These are phyloP conservation scores for Schizotus pectinicornis DNA, from an alignment of 2,888 invertebrate genomes.

Conservation along the genomic window DNA sequence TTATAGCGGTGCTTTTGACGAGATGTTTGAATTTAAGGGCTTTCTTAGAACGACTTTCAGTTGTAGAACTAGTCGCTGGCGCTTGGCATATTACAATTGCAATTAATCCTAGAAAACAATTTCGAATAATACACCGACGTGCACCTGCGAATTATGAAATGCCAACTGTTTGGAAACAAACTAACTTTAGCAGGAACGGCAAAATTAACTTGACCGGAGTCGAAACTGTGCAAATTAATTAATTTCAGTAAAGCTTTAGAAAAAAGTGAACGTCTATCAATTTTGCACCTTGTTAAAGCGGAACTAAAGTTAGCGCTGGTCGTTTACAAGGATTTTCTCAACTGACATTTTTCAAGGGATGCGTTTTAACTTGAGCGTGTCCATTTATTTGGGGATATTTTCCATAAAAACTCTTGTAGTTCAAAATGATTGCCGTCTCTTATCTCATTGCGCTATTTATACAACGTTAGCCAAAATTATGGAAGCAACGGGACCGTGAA, in stretches of 20 bases:
- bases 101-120: constrained; percentile 12
- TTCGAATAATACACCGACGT: constrained; percentile 5
- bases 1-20: background rate
- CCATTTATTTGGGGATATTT: constrained; percentile 23
- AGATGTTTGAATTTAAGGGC: constrained; percentile 10
- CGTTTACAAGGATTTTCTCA: background rate
- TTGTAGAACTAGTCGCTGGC: constrained; percentile 13
- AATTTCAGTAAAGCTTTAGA: too few relatives aligned
- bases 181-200: too few relatives aligned
- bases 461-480: background rate
- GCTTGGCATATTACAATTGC: constrained; percentile 9
- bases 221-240: too few relatives aligned
- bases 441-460: constrained; percentile 6
- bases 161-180: too few relatives aligned
- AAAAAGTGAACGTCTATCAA: too few relatives aligned
- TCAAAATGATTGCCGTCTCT: constrained; percentile 8
- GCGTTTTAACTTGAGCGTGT: background rate
- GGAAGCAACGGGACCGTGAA: too few relatives aligned
- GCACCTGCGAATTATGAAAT: background rate
- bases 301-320: background rate
- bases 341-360: too few relatives aligned
- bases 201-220: too few relatives aligned
- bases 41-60: constrained; percentile 6
- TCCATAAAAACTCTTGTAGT: background rate
- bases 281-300: too few relatives aligned